phyloP scores from a whole-genome alignment of 2,888 invertebrate species.

The Lamellibrachia satsuma region DNA sequence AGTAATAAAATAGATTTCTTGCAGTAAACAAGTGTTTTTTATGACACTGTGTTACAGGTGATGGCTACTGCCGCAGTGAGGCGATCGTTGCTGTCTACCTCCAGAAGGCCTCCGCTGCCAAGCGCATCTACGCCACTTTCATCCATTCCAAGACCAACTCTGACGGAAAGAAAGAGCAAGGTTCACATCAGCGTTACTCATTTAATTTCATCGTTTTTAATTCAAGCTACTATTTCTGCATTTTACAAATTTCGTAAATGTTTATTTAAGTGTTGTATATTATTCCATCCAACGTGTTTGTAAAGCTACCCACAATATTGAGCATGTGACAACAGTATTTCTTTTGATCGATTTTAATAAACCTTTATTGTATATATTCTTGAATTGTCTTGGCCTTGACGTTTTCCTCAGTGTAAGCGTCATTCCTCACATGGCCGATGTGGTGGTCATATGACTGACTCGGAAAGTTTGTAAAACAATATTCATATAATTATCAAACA shows the following conservation, averaged over 20 bases:
- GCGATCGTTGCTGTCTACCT: conserved; percentile 83
- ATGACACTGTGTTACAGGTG: conserved; percentile 67
- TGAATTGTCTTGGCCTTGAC: no score
- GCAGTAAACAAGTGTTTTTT: neutral
- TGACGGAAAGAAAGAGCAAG: conserved; percentile 91
- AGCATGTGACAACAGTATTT: neutral
- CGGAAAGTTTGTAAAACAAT: neutral
- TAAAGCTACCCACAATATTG: neutral
- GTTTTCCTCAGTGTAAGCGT: neutral
- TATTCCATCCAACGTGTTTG: neutral
- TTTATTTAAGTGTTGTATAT: no score
- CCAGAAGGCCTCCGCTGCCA: conserved; percentile 80
- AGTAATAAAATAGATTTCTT: neutral
- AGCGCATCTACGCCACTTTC: conserved; percentile 85
- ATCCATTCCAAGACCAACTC: conserved; percentile 90
- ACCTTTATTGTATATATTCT: no score
- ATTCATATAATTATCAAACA: neutral
- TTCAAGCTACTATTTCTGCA: neutral
- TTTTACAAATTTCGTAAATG: neutral
- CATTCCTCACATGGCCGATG: neutral
- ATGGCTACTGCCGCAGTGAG: conserved; percentile 92
- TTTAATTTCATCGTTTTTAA: neutral
- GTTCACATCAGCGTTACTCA: conserved; percentile 60
- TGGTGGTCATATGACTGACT: neutral
- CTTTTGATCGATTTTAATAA: no score